Base-by-base conservation (phyloP, 2,888 invertebrate genomes). In the Trissoscelio sp. region DNA sequence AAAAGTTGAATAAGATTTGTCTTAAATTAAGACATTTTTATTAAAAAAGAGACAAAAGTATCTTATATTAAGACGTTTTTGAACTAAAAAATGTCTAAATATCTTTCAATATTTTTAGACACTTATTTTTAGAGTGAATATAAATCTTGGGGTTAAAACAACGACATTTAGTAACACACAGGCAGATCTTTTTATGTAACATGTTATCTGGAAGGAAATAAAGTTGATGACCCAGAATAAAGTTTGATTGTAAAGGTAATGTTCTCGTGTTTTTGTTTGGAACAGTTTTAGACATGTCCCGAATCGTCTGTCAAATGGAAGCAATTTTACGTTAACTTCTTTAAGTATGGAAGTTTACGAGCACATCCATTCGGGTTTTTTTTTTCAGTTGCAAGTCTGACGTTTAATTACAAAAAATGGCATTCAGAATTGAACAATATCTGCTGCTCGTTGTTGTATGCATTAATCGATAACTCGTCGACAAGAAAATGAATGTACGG, bases 321-420 rank as follows among this genome's bases (percentile, higher is more conserved):
- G 31, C 14, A 46, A 34, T 64, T 64, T 48, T 20, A 22, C 9
- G 20, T 16, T 16, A 48, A 48, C 20, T 48, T 66, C 28, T 66
- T 53, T 24, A 53, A 14, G 14, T 2, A 11, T 14, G 39, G 7
- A 22, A 37, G 16, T 66, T 66, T 51, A 24, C 24, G 16, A 18
- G 9, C 18, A 7, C 18, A 9, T 9, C 7, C 12, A 20, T 44
- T 44, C 9, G 7, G 3, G 4, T 16, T n/a, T 9, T 16, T 20
- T 16, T 39, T 46, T n/a, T n/a, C n/a, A 7, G 46, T 51, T 9
- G 22, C 4, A 24, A 51, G 14, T 31, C 7, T 0, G 3, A 42
- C 12, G 31, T 20, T 74, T 62, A 53, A 73, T 55, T 73, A 31
- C 44, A 62, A 64, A 64, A 64, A 75, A 57, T 46, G 18, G 11